Conservation (phyloP, 2,888 invertebrate species). For the Dendrolimus pini region DNA sequence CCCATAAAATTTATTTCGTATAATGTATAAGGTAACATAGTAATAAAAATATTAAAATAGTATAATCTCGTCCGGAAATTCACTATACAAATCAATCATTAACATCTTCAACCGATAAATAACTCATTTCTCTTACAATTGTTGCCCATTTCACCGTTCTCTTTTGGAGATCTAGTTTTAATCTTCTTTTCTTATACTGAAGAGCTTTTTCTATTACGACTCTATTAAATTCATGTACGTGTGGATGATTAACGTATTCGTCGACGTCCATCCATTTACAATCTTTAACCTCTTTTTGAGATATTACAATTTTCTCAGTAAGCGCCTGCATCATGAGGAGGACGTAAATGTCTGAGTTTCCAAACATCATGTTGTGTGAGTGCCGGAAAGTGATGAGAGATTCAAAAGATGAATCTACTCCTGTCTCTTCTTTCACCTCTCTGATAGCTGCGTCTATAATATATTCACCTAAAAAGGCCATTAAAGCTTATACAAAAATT, state of each 20-base stretch:
- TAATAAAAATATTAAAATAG: neutral
- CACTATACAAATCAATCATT: slow-evolving; percentile 15
- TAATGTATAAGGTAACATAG: neutral
- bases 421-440: slow-evolving; percentile 95
- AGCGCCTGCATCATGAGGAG: slow-evolving; percentile 84
- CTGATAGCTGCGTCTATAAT: slow-evolving; percentile 86
- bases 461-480: slow-evolving; percentile 81
- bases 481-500: too few species aligned
- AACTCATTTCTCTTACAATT: slow-evolving; percentile 47
- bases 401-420: slow-evolving; percentile 83
- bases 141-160: slow-evolving; percentile 58
- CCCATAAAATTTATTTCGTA: neutral
- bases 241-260: slow-evolving; percentile 81
- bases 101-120: slow-evolving; percentile 38
- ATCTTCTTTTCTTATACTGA: slow-evolving; percentile 76
- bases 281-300: slow-evolving; percentile 84
- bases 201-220: slow-evolving; percentile 79
- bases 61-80: neutral
- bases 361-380: slow-evolving; percentile 84
- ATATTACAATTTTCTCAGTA: slow-evolving; percentile 78
- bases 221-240: slow-evolving; percentile 84
- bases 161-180: slow-evolving; percentile 77
- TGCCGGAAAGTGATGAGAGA: slow-evolving; percentile 88
- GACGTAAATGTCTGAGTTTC: slow-evolving; percentile 91
- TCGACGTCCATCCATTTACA: slow-evolving; percentile 89